Conservation (phyloP, 2,888 invertebrate genomes). For the Hirtodrosophila trivittata region DNA sequence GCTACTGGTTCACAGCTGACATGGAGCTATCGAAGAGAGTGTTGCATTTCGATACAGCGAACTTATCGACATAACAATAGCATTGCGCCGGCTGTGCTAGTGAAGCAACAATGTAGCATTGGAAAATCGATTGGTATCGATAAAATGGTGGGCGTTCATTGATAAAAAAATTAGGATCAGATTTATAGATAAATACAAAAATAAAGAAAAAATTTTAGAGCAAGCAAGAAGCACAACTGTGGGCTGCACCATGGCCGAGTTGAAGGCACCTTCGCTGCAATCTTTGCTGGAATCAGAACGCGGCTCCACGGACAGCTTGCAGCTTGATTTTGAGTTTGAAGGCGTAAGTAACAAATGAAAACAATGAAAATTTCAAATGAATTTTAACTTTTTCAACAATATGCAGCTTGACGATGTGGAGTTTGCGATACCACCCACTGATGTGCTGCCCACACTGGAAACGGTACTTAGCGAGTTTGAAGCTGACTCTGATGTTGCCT, state of each 20-base stretch:
- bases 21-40: constrained; percentile 2
- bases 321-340: constrained; percentile 87
- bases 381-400: not conserved
- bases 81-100: constrained; percentile 8
- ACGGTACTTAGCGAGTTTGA: constrained; percentile 91
- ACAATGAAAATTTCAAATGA: constrained; percentile 2
- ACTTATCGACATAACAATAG: constrained; percentile 6
- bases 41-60: constrained; percentile 8
- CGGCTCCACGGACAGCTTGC: constrained; percentile 88
- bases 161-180: constrained; percentile 54
- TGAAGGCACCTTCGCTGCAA: constrained; percentile 84
- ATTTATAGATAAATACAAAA: constrained; percentile 15
- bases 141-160: constrained; percentile 66
- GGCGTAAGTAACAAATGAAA: constrained; percentile 32
- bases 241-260: constrained; percentile 76
- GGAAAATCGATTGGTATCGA: constrained; percentile 27
- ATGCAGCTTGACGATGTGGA: constrained; percentile 91
- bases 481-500: constrained; percentile 86
- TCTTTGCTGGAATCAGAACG: constrained; percentile 86
- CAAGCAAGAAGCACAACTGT: constrained; percentile 1
- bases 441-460: constrained; percentile 90
- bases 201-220: constrained; percentile 5
- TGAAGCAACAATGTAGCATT: not conserved
- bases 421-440: constrained; percentile 91
- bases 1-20: constrained; percentile 44